A percentile compares a stretch with the other conserved stretches of the same genome.
Evolutionary conservation across 2,888 invertebrate species (phyloP).

Genomic region (Drosophila gaucha): DNA sequence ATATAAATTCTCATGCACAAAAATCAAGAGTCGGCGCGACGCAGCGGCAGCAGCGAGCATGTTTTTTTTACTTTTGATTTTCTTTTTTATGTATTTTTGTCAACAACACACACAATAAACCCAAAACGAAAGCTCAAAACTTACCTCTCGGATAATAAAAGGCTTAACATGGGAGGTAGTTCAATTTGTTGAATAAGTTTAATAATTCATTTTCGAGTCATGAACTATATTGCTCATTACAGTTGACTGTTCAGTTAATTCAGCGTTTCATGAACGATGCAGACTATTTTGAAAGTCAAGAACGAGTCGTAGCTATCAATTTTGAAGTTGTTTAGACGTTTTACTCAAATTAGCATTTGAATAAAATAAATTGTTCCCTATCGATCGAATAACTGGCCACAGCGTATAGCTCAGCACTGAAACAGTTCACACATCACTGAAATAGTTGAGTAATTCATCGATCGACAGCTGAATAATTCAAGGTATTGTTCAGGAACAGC

Average conservation of each 20-base stretch:
- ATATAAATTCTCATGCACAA: conserved; percentile 67
- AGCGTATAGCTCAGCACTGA: too few relatives aligned
- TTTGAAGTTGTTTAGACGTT: not conserved
- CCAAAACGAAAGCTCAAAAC: conserved; percentile 61
- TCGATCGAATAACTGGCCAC: too few relatives aligned
- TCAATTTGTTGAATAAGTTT: not conserved
- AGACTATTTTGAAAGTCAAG: not conserved
- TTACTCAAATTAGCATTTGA: too few relatives aligned
- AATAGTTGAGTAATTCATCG: not conserved
- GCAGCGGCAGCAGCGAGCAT: conserved; percentile 51
- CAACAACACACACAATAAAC: conserved; percentile 77
- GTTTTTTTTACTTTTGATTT: conserved; percentile 6
- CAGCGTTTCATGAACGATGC: too few relatives aligned
- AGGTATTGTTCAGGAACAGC: too few relatives aligned
- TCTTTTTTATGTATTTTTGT: conserved; percentile 43
- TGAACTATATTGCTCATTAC: not conserved
- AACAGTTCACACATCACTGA: not conserved
- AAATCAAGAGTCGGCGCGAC: conserved; percentile 61
- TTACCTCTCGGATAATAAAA: conserved; percentile 55
- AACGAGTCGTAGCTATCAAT: not conserved
- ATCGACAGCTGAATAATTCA: not conserved
- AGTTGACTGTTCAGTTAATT: not conserved
- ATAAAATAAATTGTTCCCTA: too few relatives aligned
- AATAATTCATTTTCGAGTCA: not conserved
- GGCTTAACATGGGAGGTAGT: conserved; percentile 16